Base-by-base conservation (phyloP, 2,797 vertebrate genomes). In the Bryconaethiops microstoma region DNA sequence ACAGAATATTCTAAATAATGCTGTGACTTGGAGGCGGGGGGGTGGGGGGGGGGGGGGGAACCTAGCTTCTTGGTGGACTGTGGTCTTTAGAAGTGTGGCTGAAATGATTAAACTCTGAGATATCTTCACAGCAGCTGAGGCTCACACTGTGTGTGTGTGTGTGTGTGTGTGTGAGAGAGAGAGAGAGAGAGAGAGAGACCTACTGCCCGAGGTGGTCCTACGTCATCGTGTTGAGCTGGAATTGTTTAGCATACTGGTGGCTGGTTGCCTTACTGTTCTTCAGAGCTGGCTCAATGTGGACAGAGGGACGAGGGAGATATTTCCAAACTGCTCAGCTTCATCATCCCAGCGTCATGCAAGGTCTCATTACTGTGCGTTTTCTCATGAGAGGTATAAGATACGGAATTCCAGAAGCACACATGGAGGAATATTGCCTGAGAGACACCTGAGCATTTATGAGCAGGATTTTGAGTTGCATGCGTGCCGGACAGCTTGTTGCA, bases 211-310 rank as follows among this genome's bases (percentile, higher is more conserved):
- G 50, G 60, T 40, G 14, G 12, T 19, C n/a, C 50, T 48, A 21
- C 25, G 21, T 85, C 63, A 79, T 76, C 16, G 55, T 63, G 23
- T 63, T 39, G 9, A 57, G 7, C 13, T 59, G n/a, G 29, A 54
- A 68, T 75, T 40, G 39, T 42, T 59, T 8, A 0, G 5, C 21
- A n/a, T 55, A 1, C 50, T 45, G 60, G 55, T 63, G n/a, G 25
- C 29, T 80, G 45, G 21, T 23, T 17, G 13, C 45, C 17, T 39
- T 9, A 50, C n/a, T 70, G 54, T 17, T 48, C 62, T 60, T 17
- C 9, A 19, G 23, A 35, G 39, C 45, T 45, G 63, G 35, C 39
- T 17, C 40, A 17, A 42, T 67, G 64, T 67, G 35, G 16, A 67
- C 35, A 67, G 16, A 19, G 19, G 19, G 39, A 67, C 14, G 7